These are phyloP conservation scores for Mastomys natalensis DNA, from an alignment of 2,113 vertebrate genomes.

Conservation along the genomic window DNA sequence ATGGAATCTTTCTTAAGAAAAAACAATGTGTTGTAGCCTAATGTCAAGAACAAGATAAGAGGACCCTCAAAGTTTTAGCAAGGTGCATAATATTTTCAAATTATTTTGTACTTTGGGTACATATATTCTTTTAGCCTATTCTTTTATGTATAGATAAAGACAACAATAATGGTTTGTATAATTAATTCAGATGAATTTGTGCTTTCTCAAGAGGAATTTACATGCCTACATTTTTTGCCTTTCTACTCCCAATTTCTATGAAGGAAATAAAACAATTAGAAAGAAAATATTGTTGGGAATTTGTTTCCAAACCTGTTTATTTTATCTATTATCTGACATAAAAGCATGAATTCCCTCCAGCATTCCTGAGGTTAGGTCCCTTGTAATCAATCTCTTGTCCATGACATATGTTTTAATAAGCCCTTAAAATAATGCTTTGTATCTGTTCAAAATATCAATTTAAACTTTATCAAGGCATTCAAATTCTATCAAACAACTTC, in stretches of 20 bases:
- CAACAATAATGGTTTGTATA: neutral
- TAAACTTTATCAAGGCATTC: constrained; percentile 3
- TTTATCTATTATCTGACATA: neutral
- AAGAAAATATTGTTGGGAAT: neutral
- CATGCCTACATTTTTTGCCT: neutral
- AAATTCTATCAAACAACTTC: neutral
- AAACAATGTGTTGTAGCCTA: neutral
- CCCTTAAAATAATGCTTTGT: neutral
- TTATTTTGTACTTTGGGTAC: neutral
- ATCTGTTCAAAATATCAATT: neutral
- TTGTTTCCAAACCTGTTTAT: neutral
- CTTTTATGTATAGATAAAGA: neutral
- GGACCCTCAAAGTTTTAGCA: neutral
- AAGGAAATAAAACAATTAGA: neutral
- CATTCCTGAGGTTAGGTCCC: neutral
- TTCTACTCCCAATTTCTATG: neutral
- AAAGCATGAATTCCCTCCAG: neutral
- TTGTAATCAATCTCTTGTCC: neutral
- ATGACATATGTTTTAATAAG: neutral
- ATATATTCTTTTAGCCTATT: neutral
- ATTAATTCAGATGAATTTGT: neutral
- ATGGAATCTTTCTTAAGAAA: neutral
- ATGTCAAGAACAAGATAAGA: neutral
- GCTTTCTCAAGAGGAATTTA: neutral
- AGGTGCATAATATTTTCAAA: neutral